Conservation (phyloP, 2,888 invertebrate species). For the Pyrochroa serraticornis region DNA sequence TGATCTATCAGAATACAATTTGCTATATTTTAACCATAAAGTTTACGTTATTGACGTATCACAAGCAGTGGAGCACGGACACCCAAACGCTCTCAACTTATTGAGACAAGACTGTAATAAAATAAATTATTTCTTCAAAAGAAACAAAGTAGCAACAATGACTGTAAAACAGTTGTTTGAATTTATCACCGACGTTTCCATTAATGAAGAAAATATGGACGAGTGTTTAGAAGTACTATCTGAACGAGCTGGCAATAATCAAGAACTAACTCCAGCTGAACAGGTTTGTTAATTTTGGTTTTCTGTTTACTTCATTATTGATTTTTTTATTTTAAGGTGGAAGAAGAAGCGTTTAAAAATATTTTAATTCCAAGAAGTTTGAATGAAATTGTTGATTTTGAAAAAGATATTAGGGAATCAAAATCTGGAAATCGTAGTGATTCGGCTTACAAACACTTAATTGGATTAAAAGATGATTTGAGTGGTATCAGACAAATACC, state of each 20-base stretch:
- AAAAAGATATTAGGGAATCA: constrained; percentile 82
- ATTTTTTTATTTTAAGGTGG: constrained; percentile 59
- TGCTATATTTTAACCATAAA: constrained; percentile 82
- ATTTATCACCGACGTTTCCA: constrained; percentile 91
- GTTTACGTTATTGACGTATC: constrained; percentile 97
- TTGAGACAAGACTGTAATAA: constrained; percentile 94
- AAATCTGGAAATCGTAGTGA: constrained; percentile 75
- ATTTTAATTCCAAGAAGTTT: constrained; percentile 92
- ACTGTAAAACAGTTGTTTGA: constrained; percentile 92
- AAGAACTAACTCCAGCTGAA: constrained; percentile 74
- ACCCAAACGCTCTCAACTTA: constrained; percentile 94
- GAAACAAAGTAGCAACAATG: constrained; percentile 88
- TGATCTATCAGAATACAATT: constrained; percentile 96
- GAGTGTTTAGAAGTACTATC: constrained; percentile 77
- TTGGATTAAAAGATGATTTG: constrained; percentile 81
- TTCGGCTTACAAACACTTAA: constrained; percentile 84
- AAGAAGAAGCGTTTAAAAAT: constrained; percentile 92
- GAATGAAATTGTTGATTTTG: constrained; percentile 86
- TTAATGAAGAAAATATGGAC: constrained; percentile 82
- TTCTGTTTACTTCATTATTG: neutral
- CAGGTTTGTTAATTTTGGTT: constrained; percentile 53
- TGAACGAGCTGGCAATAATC: constrained; percentile 68
- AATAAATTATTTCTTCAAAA: constrained; percentile 88
- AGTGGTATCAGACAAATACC: constrained; percentile 74
- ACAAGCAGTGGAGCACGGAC: constrained; percentile 97